Percentiles rank a stretch among this genome's conserved stretches.
phyloP scores from a whole-genome alignment of 2,113 vertebrate genomes.

The Cervus canadensis region DNA sequence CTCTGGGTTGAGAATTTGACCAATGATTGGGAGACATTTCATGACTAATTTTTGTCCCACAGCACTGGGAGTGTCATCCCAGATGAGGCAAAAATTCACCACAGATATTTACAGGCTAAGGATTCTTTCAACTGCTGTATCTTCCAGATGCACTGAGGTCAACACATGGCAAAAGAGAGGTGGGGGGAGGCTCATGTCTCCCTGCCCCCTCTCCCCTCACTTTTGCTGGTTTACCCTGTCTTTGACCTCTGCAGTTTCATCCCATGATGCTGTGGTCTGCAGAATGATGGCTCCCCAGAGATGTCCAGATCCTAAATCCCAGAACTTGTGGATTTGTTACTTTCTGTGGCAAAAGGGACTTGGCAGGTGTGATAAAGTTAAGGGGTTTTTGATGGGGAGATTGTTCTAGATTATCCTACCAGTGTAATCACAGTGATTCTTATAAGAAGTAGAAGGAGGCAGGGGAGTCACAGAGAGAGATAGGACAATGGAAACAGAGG shows the following conservation, averaged over 20 bases:
- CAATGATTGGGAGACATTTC: neutral
- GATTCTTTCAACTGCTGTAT: neutral
- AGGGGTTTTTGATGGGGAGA: neutral
- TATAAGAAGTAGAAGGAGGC: neutral
- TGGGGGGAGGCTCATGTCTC: neutral
- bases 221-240: neutral
- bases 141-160: neutral
- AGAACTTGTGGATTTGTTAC: neutral
- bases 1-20: neutral
- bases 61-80: neutral
- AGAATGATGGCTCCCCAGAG: neutral
- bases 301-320: neutral
- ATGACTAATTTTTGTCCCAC: neutral
- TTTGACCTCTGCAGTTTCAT: neutral
- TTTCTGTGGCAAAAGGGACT: neutral
- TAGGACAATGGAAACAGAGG: neutral
- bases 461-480: neutral
- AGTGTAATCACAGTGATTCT: neutral
- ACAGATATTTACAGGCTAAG: neutral
- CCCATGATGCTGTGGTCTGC: conserved; percentile 27
- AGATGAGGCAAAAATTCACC: neutral
- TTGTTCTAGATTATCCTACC: neutral
- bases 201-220: neutral
- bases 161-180: neutral
- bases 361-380: neutral